Base-by-base conservation (phyloP, 2,888 invertebrate species). In the Dicyrtoma fusca region DNA sequence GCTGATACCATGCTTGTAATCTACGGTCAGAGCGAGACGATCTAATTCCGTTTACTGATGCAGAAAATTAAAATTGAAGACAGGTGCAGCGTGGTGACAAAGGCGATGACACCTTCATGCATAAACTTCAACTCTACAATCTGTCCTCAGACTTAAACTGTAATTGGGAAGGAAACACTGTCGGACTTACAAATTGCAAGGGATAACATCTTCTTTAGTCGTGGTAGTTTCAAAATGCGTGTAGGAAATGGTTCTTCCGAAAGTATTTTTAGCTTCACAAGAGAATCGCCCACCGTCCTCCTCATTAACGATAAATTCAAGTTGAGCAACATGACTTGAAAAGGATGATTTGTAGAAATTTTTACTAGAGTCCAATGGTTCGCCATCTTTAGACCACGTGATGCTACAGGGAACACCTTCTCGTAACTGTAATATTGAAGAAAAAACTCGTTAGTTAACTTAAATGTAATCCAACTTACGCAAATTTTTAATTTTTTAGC, bases 261-360 rank as follows among this genome's bases (percentile, higher is more conserved):
- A 85, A 44, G 83, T 81, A 81, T 89, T 89, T 79, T 86, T 87
- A 51, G 89, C 88, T 82, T 87, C 87, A 82, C 90, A 91, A 77
- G 87, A 86, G 83, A 90, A 91, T 74, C 86, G 83, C n/a, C 90
- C 91, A 64, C 88, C 86, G 82, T 91, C 90, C 81, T 89, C 86
- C 64, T 86, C 83, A 82, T 87, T 88, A 47, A 87, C 85, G 81
- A 89, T 88, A 64, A 85, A 84, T 65, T 86, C 84, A 75, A 91
- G 85, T 59, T 84, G 85, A 74, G 87, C 65, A 19, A 71, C 23
- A 65, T 65, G 45, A 25, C 59, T 71, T 14, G 25, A n/a, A 57
- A 57, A 71, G 45, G 57, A 47, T 6, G 55, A 19, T 55, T 51
- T 55, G 51, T 53, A 55, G 11, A 17, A 23, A 14, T 42, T 44